A percentile compares a stretch with the other conserved stretches of the same genome.
These are phyloP conservation scores for Delichon dasypus DNA, from an alignment of 2,797 vertebrate genomes.

Conservation along the genomic window DNA sequence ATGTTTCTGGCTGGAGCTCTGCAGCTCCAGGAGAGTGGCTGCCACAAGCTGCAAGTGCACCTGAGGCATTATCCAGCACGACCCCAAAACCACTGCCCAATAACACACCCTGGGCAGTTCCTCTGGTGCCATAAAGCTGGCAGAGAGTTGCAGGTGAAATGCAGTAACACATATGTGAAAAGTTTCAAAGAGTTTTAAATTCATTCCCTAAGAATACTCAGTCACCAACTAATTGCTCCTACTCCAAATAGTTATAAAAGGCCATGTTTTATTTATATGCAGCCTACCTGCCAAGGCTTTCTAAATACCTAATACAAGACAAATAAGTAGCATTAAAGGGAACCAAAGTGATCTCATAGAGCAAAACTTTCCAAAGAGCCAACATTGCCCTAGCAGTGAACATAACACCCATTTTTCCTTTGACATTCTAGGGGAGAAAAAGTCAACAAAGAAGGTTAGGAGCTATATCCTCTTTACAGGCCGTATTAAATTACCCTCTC, in stretches of 20 bases:
- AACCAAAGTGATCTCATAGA: neutral
- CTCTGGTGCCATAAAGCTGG: neutral
- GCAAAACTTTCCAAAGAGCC: neutral
- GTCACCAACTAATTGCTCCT: neutral
- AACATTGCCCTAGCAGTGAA: neutral
- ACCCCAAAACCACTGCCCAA: neutral
- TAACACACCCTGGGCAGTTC: neutral
- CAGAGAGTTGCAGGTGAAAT: neutral
- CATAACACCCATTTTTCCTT: neutral
- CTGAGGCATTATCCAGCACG: fast-evolving
- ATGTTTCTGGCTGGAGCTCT: neutral
- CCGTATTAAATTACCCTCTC: neutral
- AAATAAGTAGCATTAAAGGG: neutral
- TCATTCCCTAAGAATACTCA: neutral
- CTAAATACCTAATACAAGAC: neutral
- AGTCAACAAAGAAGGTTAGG: neutral
- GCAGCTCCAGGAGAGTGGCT: neutral
- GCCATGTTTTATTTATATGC: neutral
- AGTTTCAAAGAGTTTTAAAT: neutral
- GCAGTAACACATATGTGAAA: neutral
- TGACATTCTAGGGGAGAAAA: neutral
- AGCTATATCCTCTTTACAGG: neutral
- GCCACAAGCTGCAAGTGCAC: neutral
- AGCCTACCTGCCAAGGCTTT: neutral
- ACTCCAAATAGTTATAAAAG: neutral